A percentile compares a stretch with the other conserved stretches of the same genome.
Conservation (phyloP, 2,888 invertebrate genomes). For the Leptopilina drosophilae region DNA sequence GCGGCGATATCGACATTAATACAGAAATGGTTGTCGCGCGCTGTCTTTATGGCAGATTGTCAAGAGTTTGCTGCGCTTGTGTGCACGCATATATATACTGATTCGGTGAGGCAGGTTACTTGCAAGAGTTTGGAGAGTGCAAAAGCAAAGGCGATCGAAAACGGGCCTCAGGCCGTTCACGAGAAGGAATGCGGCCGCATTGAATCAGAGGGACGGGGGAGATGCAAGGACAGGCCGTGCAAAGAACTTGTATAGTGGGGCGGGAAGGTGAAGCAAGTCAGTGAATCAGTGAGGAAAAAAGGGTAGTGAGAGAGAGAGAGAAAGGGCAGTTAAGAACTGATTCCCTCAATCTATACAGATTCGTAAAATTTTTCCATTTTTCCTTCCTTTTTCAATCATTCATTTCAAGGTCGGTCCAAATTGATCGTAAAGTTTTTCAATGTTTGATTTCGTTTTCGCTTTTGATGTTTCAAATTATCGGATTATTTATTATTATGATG, state of each 20-base stretch:
- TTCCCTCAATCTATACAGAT: conserved; percentile 52
- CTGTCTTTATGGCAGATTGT: conserved; percentile 12
- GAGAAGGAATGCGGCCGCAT: conserved; percentile 79
- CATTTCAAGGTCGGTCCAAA: background rate
- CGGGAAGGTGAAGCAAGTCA: conserved; percentile 2
- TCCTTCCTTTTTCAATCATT: background rate
- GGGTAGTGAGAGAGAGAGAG: background rate
- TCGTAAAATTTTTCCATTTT: conserved; percentile 24
- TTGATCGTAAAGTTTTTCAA: no score
- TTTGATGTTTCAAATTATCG: no score
- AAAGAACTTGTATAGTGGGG: background rate
- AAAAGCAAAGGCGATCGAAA: conserved; percentile 50
- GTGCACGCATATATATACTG: no score
- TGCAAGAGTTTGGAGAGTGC: conserved; percentile 56
- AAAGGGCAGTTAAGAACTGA: conserved; percentile 56
- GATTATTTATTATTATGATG: no score
- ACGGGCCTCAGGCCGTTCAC: conserved; percentile 71
- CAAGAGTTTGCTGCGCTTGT: background rate
- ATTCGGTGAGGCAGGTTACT: background rate
- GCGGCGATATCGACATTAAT: conserved; percentile 11
- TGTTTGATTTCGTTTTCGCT: no score
- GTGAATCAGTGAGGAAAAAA: background rate
- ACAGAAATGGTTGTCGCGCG: background rate
- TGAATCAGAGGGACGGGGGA: conserved; percentile 62
- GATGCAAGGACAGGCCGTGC: conserved; percentile 55